Evolutionary conservation across 2,113 vertebrate species (phyloP).

Genomic region (Alouatta palliata): DNA sequence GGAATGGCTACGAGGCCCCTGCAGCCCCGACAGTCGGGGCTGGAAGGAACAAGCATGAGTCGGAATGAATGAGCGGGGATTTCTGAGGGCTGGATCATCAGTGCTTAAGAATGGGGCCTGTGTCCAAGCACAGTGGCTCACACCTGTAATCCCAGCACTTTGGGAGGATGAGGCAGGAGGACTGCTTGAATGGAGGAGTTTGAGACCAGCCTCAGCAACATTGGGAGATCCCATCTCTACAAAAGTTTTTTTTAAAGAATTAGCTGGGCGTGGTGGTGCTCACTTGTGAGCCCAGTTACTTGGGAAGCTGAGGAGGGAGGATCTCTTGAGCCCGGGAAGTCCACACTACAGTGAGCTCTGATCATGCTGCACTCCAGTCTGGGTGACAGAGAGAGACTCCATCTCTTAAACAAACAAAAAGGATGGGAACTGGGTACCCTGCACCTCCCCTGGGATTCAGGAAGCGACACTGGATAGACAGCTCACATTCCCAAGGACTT

Average conservation of each 20-base stretch:
- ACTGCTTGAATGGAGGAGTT: not conserved
- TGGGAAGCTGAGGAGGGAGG: not conserved
- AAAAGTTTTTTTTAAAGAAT: not conserved
- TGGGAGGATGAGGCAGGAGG: not conserved
- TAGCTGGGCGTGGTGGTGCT: not conserved
- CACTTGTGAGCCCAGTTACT: accelerated
- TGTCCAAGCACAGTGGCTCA: too few species aligned
- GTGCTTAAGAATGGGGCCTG: accelerated
- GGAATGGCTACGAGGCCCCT: accelerated
- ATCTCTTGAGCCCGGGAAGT: not conserved
- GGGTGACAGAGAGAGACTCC: not conserved
- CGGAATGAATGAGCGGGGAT: not conserved
- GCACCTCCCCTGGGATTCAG: not conserved
- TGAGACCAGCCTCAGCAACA: not conserved
- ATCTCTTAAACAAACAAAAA: not conserved
- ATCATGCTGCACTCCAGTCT: not conserved
- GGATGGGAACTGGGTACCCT: not conserved
- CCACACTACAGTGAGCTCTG: not conserved
- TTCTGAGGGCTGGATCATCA: accelerated
- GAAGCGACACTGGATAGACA: not conserved
- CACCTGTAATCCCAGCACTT: not conserved
- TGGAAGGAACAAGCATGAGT: accelerated
- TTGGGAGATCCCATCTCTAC: not conserved
- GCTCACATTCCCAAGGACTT: accelerated
- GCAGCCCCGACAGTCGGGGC: too few species aligned